Conservation (phyloP, 2,797 vertebrate species). For the Lepus townsendii region DNA sequence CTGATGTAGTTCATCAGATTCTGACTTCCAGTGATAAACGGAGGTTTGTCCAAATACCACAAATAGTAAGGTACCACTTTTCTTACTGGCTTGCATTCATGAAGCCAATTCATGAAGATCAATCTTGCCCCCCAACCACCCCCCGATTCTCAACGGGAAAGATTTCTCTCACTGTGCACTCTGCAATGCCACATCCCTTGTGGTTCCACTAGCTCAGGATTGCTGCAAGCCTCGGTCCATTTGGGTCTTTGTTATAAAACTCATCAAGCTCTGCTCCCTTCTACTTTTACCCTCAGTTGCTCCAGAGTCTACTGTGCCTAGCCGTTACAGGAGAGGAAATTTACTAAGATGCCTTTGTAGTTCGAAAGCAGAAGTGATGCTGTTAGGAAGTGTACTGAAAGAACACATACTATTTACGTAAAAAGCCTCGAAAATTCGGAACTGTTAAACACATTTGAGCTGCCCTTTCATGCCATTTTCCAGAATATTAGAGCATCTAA, state of each 20-base stretch:
- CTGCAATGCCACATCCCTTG: background rate
- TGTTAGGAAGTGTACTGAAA: background rate
- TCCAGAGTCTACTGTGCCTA: background rate
- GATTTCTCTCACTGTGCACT: background rate
- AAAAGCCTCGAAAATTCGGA: background rate
- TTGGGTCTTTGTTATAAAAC: background rate
- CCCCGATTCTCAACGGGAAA: background rate
- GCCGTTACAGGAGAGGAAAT: background rate
- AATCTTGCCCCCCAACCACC: background rate
- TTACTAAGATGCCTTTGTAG: background rate
- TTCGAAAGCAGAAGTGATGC: background rate
- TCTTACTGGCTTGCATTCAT: conserved; percentile 15
- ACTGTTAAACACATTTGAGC: background rate
- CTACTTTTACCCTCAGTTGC: background rate
- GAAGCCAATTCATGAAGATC: conserved; percentile 38
- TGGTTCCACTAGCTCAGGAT: background rate
- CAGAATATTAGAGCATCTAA: conserved; percentile 71
- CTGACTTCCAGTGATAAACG: background rate
- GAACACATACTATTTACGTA: background rate
- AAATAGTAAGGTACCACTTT: conserved; percentile 28
- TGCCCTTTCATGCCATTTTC: conserved; percentile 34
- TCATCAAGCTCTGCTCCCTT: background rate
- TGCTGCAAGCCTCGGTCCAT: background rate
- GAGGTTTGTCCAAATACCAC: background rate
- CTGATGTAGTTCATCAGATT: background rate